Conservation (phyloP, 2,113 vertebrate genomes). For the Myiagra hebetior region DNA sequence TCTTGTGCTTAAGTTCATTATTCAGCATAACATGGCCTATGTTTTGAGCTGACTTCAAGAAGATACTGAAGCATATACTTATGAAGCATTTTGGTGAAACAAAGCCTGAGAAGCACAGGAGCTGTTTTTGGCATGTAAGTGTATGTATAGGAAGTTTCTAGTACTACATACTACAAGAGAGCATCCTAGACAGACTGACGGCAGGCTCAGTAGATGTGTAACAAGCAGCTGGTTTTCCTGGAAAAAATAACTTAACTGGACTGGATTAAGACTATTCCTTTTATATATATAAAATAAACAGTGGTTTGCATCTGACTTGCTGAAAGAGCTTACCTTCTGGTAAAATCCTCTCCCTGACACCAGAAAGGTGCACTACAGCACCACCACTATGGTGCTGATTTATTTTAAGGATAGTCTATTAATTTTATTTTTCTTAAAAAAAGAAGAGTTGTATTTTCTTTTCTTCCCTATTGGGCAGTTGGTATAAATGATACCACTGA, state of each 20-base stretch:
- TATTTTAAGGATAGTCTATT: neutral
- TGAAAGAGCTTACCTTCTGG: neutral
- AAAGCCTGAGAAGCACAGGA: neutral
- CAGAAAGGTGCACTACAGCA: neutral
- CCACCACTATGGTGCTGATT: neutral
- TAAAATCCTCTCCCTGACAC: neutral
- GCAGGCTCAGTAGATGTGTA: neutral
- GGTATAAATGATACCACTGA: neutral
- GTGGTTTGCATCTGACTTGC: neutral
- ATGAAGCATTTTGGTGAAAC: neutral
- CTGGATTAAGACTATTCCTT: neutral
- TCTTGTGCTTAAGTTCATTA: neutral
- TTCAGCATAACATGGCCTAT: neutral
- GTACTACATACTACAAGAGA: neutral
- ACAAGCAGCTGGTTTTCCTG: neutral
- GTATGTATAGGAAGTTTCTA: rapidly evolving
- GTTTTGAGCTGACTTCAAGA: neutral
- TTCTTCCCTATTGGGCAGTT: neutral
- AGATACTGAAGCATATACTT: neutral
- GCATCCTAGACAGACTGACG: neutral
- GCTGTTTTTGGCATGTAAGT: neutral
- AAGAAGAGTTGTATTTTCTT: neutral
- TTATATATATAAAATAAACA: neutral
- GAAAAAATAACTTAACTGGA: neutral
- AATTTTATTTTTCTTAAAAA: neutral